Evolutionary conservation across 2,888 invertebrate species (phyloP), one percentile per base, ranked within the genome.

Genomic region (Thymelicus lineola): DNA sequence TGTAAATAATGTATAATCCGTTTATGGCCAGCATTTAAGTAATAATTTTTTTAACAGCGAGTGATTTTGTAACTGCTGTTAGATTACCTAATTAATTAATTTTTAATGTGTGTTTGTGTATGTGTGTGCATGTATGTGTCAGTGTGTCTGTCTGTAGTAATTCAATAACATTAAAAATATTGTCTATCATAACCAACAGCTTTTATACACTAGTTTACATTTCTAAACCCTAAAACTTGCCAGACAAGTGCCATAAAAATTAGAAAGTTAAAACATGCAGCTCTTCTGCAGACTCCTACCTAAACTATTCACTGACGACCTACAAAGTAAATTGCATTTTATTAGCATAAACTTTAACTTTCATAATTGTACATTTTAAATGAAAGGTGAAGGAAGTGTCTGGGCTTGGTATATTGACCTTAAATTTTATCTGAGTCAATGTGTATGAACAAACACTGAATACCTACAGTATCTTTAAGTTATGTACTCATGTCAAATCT

Each of bases 291-390:
- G 85, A 87, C 89, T 87, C 84, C 87, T 78, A 79, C 78, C 77
- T 79, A 81, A 80, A 78, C 81, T 82, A 79, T 80, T 81, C 79
- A 78, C 79, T 90, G 88, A 86, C 86, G 88, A 92, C 90, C 92
- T 87, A 91, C 88, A 85, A 87, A 90, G 86, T 82, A 88, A 88
- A 91, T 88, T 92, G 91, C 89, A 91, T 91, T 90, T 88, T 89
- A 91, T 91, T 90, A 88, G 84, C 89, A 89, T 89, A 88, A 89
- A 88, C 88, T 86, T 68, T 86, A 86, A 86, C 87, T 90, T 91
- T 93, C 88, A 84, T 87, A 87, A 87, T 87, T 86, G 83, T 82
- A 84, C 83, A 87, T 88, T 88, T 86, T 81, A 76, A 79, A 81
- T 79, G 82, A 81, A 82, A 84, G 85, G 82, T 80, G 80, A 81